Evolutionary conservation across 2,797 vertebrate species (phyloP).

Genomic region (Rhinogobio ventralis): DNA sequence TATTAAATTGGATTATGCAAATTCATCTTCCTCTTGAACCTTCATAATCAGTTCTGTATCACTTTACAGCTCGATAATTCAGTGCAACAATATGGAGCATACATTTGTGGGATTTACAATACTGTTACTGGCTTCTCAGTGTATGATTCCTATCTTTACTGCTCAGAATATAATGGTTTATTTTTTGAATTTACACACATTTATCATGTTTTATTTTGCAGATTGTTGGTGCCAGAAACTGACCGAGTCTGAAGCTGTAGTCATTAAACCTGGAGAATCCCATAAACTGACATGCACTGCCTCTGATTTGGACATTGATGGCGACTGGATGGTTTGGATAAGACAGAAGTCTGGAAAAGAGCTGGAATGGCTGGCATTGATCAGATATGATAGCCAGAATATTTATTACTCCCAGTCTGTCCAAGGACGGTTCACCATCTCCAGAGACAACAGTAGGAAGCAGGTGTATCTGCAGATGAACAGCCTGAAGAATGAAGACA

Average conservation of each 20-base stretch:
- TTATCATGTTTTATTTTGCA: neutral
- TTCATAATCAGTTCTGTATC: neutral
- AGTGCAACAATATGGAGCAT: neutral
- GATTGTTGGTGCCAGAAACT: constrained; percentile 13
- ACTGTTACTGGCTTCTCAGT: neutral
- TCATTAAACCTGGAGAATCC: neutral
- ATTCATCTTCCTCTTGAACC: neutral
- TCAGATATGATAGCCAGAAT: neutral
- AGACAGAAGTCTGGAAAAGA: constrained; percentile 2
- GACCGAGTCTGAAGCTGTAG: neutral
- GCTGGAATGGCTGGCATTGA: neutral
- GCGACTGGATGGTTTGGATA: neutral
- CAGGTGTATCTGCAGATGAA: neutral
- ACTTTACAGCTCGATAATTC: neutral
- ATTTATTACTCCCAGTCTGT: constrained; percentile 9
- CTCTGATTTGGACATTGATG: neutral
- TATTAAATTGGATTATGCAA: neutral
- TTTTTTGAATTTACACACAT: neutral
- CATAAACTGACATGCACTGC: neutral
- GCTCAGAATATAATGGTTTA: neutral
- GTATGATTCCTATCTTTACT: neutral
- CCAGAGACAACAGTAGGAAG: neutral
- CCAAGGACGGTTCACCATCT: neutral
- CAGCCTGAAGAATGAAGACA: too few relatives aligned
- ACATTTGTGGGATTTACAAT: neutral